phyloP scores from a whole-genome alignment of 2,113 vertebrate species.

The Megaceryle maxima region DNA sequence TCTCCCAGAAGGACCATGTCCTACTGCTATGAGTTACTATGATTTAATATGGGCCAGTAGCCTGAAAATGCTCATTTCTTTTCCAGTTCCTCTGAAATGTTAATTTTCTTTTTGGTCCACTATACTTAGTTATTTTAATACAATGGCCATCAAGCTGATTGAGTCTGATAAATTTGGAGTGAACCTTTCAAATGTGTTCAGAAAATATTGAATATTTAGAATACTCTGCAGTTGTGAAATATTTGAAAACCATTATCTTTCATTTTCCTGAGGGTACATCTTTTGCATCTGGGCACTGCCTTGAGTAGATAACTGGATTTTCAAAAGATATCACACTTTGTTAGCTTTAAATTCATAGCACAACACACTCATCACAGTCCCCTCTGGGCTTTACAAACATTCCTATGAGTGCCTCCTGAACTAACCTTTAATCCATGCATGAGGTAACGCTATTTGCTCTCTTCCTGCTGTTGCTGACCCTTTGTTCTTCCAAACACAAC shows the following conservation, averaged over 20 bases:
- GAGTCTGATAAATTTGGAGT: background rate
- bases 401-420: background rate
- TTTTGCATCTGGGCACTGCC: background rate
- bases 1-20: background rate
- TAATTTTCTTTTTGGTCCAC: background rate
- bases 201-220: background rate
- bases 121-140: background rate
- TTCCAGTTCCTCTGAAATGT: background rate
- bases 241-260: background rate
- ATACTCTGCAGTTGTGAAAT: background rate
- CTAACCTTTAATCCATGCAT: background rate
- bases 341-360: slow-evolving; percentile 2
- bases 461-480: background rate
- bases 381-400: background rate
- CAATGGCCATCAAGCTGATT: background rate
- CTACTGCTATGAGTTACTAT: background rate
- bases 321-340: background rate
- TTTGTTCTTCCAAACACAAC: background rate
- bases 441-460: background rate
- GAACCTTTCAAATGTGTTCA: background rate
- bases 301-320: background rate
- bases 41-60: background rate
- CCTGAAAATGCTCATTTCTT: background rate
- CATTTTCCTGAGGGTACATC: background rate
- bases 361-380: background rate